phyloP scores from a whole-genome alignment of 1,140 invertebrate species.

The Pseudomyrmex gracilis region DNA sequence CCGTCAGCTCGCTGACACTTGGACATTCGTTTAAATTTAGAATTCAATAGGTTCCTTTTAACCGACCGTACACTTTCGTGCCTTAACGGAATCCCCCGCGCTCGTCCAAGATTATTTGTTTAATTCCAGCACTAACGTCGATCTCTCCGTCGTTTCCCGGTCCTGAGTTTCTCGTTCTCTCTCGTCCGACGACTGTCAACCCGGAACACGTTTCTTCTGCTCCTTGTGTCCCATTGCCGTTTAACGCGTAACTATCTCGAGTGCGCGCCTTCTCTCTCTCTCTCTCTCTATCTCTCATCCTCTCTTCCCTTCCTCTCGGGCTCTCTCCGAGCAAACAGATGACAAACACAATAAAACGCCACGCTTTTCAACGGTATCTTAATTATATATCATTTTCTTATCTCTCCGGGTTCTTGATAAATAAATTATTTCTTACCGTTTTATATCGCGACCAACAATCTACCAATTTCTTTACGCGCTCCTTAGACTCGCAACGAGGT shows the following conservation, averaged over 20 bases:
- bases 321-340: conserved; percentile 26
- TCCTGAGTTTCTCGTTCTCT: conserved; percentile 47
- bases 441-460: neutral
- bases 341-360: conserved; percentile 30
- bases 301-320: conserved; percentile 33
- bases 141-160: conserved; percentile 61
- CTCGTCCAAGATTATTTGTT: conserved; percentile 82
- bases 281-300: neutral
- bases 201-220: conserved; percentile 51
- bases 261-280: conserved; percentile 33
- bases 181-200: conserved; percentile 57
- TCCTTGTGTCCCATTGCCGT: neutral
- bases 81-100: conserved; percentile 81
- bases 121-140: conserved; percentile 79
- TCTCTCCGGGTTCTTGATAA: neutral
- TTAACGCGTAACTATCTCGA: conserved; percentile 52
- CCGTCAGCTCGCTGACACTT: conserved; percentile 85
- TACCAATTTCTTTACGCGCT: neutral
- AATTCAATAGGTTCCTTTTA: conserved; percentile 86
- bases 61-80: conserved; percentile 79
- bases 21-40: conserved; percentile 86
- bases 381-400: conserved; percentile 46
- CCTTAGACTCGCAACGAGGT: neutral
- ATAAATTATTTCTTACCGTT: conserved; percentile 1
- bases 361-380: conserved; percentile 38